Evolutionary conservation across 2,888 invertebrate genomes (phyloP).

Genomic region (Drosophila neotestacea): DNA sequence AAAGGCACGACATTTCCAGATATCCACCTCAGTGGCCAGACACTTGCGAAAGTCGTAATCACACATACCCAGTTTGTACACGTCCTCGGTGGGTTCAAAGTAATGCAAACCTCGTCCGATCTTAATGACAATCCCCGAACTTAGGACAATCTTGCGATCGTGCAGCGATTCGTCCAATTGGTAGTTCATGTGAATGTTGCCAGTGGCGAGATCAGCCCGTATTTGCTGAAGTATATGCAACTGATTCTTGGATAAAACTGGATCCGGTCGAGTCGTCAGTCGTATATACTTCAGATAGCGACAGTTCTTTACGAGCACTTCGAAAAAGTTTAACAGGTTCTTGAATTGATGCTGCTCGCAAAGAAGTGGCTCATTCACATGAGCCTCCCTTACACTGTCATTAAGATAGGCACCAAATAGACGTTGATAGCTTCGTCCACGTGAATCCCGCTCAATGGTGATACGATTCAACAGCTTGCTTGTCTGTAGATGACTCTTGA

Average conservation of each 20-base stretch:
- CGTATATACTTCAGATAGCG: constrained; percentile 87
- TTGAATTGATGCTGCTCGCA: constrained; percentile 92
- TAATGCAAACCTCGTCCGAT: constrained; percentile 95
- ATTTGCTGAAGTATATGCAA: constrained; percentile 87
- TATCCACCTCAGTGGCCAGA: constrained; percentile 93
- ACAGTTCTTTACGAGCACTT: constrained; percentile 90
- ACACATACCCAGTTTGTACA: constrained; percentile 89
- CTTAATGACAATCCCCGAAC: constrained; percentile 95
- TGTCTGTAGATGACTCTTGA: constrained; percentile 89
- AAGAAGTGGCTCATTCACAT: constrained; percentile 94
- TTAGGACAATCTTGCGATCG: constrained; percentile 95
- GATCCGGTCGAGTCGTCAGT: constrained; percentile 87
- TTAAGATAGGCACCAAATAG: constrained; percentile 92
- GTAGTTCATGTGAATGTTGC: constrained; percentile 88
- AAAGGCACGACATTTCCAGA: constrained; percentile 84
- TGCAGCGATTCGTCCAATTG: constrained; percentile 91
- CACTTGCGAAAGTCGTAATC: constrained; percentile 92
- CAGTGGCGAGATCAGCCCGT: constrained; percentile 87
- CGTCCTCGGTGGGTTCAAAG: constrained; percentile 91
- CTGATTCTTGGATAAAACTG: constrained; percentile 86
- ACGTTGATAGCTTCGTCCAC: constrained; percentile 91
- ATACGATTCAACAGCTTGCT: constrained; percentile 91
- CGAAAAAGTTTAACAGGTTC: constrained; percentile 93
- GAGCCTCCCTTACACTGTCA: constrained; percentile 89
- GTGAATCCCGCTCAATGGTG: constrained; percentile 90